A percentile compares a stretch with the other conserved stretches of the same genome.
phyloP scores from a whole-genome alignment of 2,113 vertebrate species.

The Regulus satrapa region DNA sequence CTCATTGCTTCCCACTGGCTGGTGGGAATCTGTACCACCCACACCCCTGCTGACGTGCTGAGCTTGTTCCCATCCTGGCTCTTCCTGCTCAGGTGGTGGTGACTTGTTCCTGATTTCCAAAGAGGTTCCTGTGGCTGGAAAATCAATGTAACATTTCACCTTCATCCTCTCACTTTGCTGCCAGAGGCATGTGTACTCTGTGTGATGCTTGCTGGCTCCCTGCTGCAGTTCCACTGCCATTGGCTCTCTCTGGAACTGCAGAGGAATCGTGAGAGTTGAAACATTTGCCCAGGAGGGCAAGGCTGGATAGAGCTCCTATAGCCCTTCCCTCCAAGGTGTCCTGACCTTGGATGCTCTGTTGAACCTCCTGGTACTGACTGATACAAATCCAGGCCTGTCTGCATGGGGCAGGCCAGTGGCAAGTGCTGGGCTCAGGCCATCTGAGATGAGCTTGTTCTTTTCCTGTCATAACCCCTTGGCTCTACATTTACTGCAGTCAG shows the following conservation, averaged over 20 bases:
- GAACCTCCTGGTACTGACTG: neutral
- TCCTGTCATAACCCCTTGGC: neutral
- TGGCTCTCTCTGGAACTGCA: neutral
- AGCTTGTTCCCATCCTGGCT: neutral
- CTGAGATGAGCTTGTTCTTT: neutral
- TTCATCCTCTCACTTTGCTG: neutral
- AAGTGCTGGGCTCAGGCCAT: neutral
- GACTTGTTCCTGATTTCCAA: neutral
- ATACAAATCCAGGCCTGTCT: neutral
- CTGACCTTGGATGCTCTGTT: neutral
- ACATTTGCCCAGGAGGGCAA: neutral
- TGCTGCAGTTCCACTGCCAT: neutral
- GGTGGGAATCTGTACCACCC: neutral
- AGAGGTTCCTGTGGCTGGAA: neutral
- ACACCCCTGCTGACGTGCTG: neutral
- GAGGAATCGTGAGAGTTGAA: neutral
- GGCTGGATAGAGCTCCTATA: neutral
- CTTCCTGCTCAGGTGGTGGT: neutral
- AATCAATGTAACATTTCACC: neutral
- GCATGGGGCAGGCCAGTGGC: neutral
- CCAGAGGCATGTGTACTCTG: fast-evolving
- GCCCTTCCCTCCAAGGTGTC: neutral
- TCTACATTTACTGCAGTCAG: neutral
- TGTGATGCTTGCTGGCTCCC: neutral
- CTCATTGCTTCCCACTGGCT: neutral